phyloP scores from a whole-genome alignment of 2,888 invertebrate genomes.

The Biston stratarius region DNA sequence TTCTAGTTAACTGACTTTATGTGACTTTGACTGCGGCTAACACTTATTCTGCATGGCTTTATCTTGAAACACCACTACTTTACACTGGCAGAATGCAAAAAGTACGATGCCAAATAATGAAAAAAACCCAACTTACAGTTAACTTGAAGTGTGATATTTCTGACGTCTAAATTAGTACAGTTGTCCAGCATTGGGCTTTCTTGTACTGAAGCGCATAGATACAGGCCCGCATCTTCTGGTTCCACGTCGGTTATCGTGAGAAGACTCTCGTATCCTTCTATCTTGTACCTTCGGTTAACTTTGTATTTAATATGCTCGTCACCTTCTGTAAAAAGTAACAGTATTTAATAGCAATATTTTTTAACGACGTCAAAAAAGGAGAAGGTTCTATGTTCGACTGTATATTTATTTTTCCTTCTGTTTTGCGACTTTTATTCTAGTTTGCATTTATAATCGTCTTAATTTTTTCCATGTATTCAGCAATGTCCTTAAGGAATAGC shows the following conservation, averaged over 20 bases:
- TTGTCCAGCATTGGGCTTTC: constrained; percentile 52
- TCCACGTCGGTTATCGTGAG: constrained; percentile 67
- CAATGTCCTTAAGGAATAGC: no score
- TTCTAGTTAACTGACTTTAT: no score
- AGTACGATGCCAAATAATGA: no score
- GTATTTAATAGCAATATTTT: neutral
- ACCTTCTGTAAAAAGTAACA: constrained; percentile 52
- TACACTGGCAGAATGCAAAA: no score
- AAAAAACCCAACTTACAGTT: constrained; percentile 64
- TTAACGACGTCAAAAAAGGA: no score
- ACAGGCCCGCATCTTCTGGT: constrained; percentile 66
- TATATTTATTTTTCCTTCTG: neutral
- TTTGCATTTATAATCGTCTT: neutral
- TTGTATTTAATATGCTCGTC: constrained; percentile 62
- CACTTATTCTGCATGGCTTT: no score
- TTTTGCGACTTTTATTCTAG: neutral
- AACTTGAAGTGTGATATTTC: constrained; percentile 68
- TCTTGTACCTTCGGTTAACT: constrained; percentile 70
- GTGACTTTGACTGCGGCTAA: no score
- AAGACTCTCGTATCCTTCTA: constrained; percentile 69
- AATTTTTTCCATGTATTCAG: no score
- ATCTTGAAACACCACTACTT: no score
- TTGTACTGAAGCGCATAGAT: constrained; percentile 66
- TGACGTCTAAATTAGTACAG: constrained; percentile 51
- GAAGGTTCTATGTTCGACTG: no score